phyloP scores from a whole-genome alignment of 2,888 invertebrate species.

The Ypsolopha scabrella region DNA sequence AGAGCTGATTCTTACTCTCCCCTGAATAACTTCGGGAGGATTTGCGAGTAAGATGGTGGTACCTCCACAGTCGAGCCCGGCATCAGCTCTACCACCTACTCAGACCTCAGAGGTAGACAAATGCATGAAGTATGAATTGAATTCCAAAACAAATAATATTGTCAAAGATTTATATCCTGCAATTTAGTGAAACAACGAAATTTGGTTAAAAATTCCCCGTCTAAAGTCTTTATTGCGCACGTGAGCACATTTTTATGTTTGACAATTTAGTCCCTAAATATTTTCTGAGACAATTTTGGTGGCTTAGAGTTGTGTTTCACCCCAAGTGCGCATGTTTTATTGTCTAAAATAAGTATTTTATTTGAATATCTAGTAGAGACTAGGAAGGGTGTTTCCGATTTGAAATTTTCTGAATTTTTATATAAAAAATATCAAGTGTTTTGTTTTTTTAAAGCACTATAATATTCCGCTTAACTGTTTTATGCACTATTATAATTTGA shows the following conservation, averaged over 20 bases:
- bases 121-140: too few species aligned
- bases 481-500: background rate
- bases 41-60: too few species aligned
- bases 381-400: background rate
- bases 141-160: background rate
- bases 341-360: slow-evolving; percentile 6
- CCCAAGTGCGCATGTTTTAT: slow-evolving; percentile 39
- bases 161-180: slow-evolving; percentile 3
- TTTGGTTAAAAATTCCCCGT: slow-evolving; percentile 34
- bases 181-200: slow-evolving; percentile 14
- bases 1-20: too few species aligned
- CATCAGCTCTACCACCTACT: too few species aligned
- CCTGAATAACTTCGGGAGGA: too few species aligned
- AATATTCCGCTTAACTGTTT: too few species aligned
- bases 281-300: slow-evolving; percentile 44
- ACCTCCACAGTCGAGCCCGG: too few species aligned
- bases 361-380: slow-evolving; percentile 1
- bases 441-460: too few species aligned
- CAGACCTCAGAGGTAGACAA: too few species aligned
- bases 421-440: too few species aligned
- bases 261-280: slow-evolving; percentile 39
- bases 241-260: slow-evolving; percentile 49
- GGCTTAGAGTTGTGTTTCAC: slow-evolving; percentile 15
- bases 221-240: slow-evolving; percentile 49
- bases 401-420: background rate